Conservation (phyloP, 1,140 invertebrate species). For the Neodiprion fabricii region DNA sequence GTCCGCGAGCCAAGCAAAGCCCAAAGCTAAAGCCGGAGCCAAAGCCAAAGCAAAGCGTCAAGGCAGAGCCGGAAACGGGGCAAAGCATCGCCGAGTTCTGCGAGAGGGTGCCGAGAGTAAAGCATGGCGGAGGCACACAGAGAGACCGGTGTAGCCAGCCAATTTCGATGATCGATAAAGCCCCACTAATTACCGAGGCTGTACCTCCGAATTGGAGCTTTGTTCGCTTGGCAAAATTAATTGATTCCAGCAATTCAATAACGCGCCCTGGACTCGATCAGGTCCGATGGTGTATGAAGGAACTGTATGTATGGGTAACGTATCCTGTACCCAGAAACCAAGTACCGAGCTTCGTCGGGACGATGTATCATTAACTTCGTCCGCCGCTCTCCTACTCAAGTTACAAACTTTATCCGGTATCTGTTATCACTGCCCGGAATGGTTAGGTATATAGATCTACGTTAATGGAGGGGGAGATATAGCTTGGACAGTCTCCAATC, state of each 20-base stretch:
- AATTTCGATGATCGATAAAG: constrained; percentile 58
- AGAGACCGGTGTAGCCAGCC: constrained; percentile 21
- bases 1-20: too few relatives aligned
- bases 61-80: too few relatives aligned
- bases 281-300: neutral
- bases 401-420: too few relatives aligned
- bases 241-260: constrained; percentile 54
- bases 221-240: constrained; percentile 51
- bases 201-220: constrained; percentile 48
- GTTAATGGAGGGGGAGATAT: too few relatives aligned
- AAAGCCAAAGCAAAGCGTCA: neutral
- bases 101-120: neutral
- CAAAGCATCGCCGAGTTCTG: neutral
- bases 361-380: neutral
- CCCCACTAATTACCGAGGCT: constrained; percentile 26
- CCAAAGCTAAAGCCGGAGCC: neutral
- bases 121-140: neutral
- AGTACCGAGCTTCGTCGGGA: neutral
- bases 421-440: too few relatives aligned
- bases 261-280: constrained; percentile 27
- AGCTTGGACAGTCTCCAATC: too few relatives aligned
- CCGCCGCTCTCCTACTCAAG: neutral
- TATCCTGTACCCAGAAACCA: neutral
- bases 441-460: too few relatives aligned
- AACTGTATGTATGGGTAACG: too few relatives aligned